Evolutionary conservation across 2,888 invertebrate genomes (phyloP).

Genomic region (Callosobruchus maculatus): DNA sequence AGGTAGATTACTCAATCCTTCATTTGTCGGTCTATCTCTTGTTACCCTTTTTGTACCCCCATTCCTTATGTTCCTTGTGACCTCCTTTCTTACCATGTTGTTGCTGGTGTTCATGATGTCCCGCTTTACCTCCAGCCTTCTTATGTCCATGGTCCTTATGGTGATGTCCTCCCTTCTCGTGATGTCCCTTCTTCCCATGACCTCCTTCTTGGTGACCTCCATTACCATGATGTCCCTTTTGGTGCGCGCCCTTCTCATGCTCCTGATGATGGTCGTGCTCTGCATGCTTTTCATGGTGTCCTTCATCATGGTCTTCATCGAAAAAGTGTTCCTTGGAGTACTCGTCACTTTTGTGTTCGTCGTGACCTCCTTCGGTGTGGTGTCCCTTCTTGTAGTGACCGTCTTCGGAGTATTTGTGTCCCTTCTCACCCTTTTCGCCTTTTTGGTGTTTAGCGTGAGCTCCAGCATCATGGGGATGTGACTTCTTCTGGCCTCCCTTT

Average conservation of each 20-base stretch:
- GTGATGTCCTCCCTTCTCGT: constrained; percentile 57
- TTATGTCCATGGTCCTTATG: constrained; percentile 77
- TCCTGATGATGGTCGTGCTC: constrained; percentile 74
- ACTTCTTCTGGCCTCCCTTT: not conserved
- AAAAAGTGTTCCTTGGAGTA: constrained; percentile 83
- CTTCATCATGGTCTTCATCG: constrained; percentile 78
- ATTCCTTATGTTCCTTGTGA: constrained; percentile 74
- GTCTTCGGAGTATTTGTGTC: constrained; percentile 61
- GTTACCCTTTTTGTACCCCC: constrained; percentile 58
- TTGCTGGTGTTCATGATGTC: constrained; percentile 69
- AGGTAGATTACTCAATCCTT: not conserved
- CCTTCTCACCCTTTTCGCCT: constrained; percentile 65
- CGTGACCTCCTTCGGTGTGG: constrained; percentile 77
- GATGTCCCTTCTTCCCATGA: constrained; percentile 41
- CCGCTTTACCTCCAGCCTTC: constrained; percentile 70
- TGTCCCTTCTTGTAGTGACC: constrained; percentile 80
- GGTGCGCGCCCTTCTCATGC: constrained; percentile 75
- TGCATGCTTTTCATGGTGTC: constrained; percentile 77
- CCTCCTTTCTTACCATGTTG: constrained; percentile 77
- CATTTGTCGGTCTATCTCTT: not conserved
- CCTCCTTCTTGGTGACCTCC: constrained; percentile 71
- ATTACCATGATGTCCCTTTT: constrained; percentile 77
- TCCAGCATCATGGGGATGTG: not conserved
- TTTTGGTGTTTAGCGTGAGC: constrained; percentile 44
- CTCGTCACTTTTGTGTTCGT: constrained; percentile 79